Base-by-base conservation (phyloP, 2,888 invertebrate genomes). In the Apamea epomidion region DNA sequence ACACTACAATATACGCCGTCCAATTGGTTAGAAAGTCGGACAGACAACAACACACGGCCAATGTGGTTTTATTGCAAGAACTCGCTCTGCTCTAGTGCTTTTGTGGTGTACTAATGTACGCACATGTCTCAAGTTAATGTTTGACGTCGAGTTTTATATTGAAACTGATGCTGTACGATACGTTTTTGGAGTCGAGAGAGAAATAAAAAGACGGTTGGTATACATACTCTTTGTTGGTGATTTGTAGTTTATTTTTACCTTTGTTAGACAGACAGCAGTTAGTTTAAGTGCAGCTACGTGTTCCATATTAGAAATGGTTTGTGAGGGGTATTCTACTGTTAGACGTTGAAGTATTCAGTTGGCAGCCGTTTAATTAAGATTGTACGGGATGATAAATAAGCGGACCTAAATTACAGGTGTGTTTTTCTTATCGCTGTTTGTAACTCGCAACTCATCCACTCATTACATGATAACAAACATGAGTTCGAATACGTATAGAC, bases 71-170 rank as follows among this genome's bases (percentile, higher is more conserved):
- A 92, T 93, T 92, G 93, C 93, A 91, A 93, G 92, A 93, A 93
- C 92, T 92, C 92, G 93, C 93, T 92, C 89, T 91, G 94, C 93
- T 94, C 94, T 93, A 92, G 91, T 92, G 93, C 92, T 93, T 93
- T 93, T 93, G 94, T 92, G 93, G 92, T 92, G 88, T 90, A 92
- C 90, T 92, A 91, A 92, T 91, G 89, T 92, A 91, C 91, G 91
- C 91, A 91, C 91, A 92, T 92, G 90, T 87, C 89, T 88, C 81
- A 80, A 83, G 68, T 87, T 85, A 73, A 84, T 84, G 83, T 89
- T 83, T 76, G 76, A 80, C 71, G 77, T 81, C 58, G 87, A 86
- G 75, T 88, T 82, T 81, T 89, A 82, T 87, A 88, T 85, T 82
- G 64, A 71, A 80, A 84, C 78, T 82, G 80, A 84, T 81, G 81